Conservation (phyloP, 2,888 invertebrate genomes). For the Quadriops clusia region DNA sequence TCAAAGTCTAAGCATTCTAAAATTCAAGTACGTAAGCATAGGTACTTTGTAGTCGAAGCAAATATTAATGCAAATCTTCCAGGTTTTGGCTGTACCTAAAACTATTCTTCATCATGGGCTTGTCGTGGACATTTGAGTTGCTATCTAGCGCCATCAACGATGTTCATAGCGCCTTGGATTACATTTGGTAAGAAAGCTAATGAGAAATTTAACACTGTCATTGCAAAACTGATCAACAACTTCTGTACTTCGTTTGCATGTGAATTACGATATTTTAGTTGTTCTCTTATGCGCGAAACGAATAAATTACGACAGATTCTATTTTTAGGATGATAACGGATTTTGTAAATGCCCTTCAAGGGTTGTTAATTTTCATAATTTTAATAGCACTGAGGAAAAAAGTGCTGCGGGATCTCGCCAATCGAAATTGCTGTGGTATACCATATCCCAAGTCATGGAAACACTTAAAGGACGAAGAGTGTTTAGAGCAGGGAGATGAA, state of each 20-base stretch:
- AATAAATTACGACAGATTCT: too few relatives aligned
- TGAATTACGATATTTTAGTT: too few relatives aligned
- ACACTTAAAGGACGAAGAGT: slow-evolving; percentile 38
- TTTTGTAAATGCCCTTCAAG: slow-evolving; percentile 48
- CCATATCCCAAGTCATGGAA: slow-evolving; percentile 30
- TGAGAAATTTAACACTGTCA: slow-evolving; percentile 1
- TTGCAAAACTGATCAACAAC: slow-evolving; percentile 9
- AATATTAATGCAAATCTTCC: slow-evolving; percentile 11
- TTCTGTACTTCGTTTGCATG: too few relatives aligned
- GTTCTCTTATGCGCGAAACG: too few relatives aligned
- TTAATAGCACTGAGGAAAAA: slow-evolving; percentile 46
- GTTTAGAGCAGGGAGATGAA: slow-evolving; percentile 35
- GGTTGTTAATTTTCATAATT: slow-evolving; percentile 47
- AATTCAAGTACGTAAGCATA: slow-evolving; percentile 40
- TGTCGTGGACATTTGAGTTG: slow-evolving; percentile 61
- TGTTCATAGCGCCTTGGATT: slow-evolving; percentile 17
- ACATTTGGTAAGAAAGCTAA: slow-evolving; percentile 27
- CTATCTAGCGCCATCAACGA: slow-evolving; percentile 32
- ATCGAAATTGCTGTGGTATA: slow-evolving; percentile 26
- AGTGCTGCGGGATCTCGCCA: slow-evolving; percentile 41
- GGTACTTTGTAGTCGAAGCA: background rate
- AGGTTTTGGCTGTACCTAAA: slow-evolving; percentile 53
- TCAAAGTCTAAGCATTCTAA: slow-evolving; percentile 25
- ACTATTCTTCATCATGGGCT: slow-evolving; percentile 56
- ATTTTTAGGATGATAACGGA: slow-evolving; percentile 47